Evolutionary conservation across 2,888 invertebrate species (phyloP).

Genomic region (Sarcophaga rosellei): DNA sequence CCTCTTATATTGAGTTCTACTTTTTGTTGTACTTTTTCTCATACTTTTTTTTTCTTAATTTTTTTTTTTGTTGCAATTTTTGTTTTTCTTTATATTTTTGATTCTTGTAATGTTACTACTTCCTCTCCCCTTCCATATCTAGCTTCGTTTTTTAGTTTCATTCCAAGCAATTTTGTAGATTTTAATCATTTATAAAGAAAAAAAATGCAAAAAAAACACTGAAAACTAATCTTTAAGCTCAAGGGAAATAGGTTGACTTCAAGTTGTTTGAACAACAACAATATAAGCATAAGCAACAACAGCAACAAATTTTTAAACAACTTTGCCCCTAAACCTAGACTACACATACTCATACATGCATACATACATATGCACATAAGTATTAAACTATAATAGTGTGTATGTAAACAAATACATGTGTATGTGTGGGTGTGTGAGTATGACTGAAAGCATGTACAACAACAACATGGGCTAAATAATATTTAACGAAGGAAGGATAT

Average conservation of each 20-base stretch:
- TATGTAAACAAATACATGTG: background rate
- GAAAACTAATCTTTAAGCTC: slow-evolving; percentile 60
- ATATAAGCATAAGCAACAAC: too few species aligned
- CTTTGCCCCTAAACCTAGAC: slow-evolving; percentile 19
- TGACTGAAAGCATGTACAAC: background rate
- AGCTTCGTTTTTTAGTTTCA: background rate
- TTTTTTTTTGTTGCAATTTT: background rate
- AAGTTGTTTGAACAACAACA: slow-evolving; percentile 42
- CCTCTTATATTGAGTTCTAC: slow-evolving; percentile 39
- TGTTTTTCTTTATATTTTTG: background rate
- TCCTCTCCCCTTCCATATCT: background rate
- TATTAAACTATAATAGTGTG: slow-evolving; percentile 20
- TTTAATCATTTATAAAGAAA: slow-evolving; percentile 51
- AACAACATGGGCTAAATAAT: slow-evolving; percentile 11
- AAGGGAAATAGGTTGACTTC: slow-evolving; percentile 61
- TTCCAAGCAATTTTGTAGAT: slow-evolving; percentile 42
- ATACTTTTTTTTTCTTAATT: slow-evolving; percentile 20
- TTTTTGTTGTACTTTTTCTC: background rate
- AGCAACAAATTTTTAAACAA: background rate
- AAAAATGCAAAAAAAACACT: too few species aligned
- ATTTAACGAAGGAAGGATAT: slow-evolving; percentile 48
- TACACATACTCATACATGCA: background rate
- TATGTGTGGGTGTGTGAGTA: background rate
- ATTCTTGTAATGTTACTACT: background rate
- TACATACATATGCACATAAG: background rate